Evolutionary conservation across 2,113 vertebrate genomes (phyloP), one percentile per base, ranked within the genome.

Genomic region (Chloebia gouldiae): DNA sequence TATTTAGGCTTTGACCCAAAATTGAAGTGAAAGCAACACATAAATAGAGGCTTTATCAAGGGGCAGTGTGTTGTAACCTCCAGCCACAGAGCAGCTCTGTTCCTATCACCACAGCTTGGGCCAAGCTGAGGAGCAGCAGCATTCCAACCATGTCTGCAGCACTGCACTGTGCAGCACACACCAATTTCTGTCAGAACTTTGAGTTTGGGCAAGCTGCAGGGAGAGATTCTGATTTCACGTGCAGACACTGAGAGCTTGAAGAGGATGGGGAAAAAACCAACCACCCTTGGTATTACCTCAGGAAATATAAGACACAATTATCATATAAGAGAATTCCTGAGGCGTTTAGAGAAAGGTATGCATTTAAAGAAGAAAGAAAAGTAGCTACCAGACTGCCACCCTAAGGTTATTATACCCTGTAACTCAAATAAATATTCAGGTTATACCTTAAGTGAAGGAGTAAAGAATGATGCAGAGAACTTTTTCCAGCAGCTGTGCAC

Each of bases 31-130:
- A 75, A 39, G 39, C 44, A 2, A 66, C 2, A 11, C 47, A 75
- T 23, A 91, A 92, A 90, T 37, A 89, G 61, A 64, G 64, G 88
- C 79, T 86, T 92, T 94, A 93, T 85, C 90, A 81, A 68, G 54
- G 78, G 42, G 92, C 88, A 77, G 65, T 1, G 57, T 78, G 82
- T 79, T 95, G 88, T 82, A 88, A 70, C 92, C 79, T 83, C 72
- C 56, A 50, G 60, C 56, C 82, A 83, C 81, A 80, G 63, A 91
- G 81, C 59, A 79, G 78, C 75, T 88, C 93, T 88, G 81, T 87
- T 68, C 44, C 77, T 23, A 1, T 47, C 70, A 59, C 85, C 49
- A 54, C 3, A 5, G 68, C 66, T 21, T 31, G 31, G 60, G 60
- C 81, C 69, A 75, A 56, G 53, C 69, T 75, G 53, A 60, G 50